A percentile compares a stretch with the other conserved stretches of the same genome.
These are phyloP conservation scores for Mycalesis mineus DNA, from an alignment of 2,888 invertebrate genomes.

Conservation along the genomic window DNA sequence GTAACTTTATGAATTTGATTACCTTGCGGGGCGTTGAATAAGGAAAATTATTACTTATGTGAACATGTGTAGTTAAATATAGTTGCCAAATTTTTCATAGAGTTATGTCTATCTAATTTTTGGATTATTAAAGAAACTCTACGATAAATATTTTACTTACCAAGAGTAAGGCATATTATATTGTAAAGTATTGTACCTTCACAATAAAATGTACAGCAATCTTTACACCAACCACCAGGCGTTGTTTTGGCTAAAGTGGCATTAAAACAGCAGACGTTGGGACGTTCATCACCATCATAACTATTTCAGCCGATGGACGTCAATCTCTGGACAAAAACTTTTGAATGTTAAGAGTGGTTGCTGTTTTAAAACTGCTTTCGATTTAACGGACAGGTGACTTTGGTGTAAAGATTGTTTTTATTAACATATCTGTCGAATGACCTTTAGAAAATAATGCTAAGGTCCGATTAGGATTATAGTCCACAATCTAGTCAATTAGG, in stretches of 20 bases:
- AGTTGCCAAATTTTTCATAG: conserved; percentile 3
- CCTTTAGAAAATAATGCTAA: background rate
- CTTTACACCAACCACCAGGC: too few species aligned
- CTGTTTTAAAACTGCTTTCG: too few species aligned
- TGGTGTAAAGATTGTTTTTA: background rate
- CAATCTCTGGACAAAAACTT: too few species aligned
- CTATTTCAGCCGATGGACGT: too few species aligned
- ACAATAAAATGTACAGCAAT: too few species aligned
- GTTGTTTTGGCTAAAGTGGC: too few species aligned
- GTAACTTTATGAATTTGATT: too few species aligned
- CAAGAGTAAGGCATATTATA: too few species aligned
- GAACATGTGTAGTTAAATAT: background rate
- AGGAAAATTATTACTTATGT: background rate
- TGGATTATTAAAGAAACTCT: background rate
- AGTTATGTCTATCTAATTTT: background rate
- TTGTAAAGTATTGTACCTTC: too few species aligned
- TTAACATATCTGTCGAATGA: background rate
- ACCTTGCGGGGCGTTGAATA: background rate
- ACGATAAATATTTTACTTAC: background rate
- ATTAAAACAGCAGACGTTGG: too few species aligned
- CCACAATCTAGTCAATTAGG: conserved; percentile 55
- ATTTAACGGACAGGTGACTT: background rate
- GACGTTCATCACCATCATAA: too few species aligned
- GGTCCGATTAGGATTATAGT: conserved; percentile 11
- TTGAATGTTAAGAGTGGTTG: too few species aligned